These are phyloP conservation scores for Sclerurus mexicanus DNA, from an alignment of 2,113 vertebrate genomes.

Conservation along the genomic window DNA sequence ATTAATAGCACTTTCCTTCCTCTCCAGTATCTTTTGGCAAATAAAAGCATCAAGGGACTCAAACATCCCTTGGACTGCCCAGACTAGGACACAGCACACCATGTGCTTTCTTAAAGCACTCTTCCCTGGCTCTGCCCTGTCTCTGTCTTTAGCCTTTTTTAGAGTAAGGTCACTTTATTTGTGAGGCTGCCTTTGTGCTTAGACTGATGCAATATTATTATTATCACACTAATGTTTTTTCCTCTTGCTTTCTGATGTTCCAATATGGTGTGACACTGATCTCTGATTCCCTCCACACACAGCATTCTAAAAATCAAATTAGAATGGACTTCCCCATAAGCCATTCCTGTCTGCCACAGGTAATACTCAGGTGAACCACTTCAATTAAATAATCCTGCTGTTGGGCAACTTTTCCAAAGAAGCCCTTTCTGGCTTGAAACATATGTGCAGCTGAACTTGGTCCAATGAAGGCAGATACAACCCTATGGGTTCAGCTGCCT, in stretches of 20 bases:
- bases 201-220: background rate
- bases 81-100: background rate
- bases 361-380: background rate
- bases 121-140: background rate
- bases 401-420: background rate
- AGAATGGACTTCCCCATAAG: background rate
- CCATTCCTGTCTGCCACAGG: background rate
- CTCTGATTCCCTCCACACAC: background rate
- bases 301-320: background rate
- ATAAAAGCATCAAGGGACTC: background rate
- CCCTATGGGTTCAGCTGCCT: background rate
- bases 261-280: accelerated
- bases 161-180: background rate
- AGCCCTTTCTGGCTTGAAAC: background rate
- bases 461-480: background rate
- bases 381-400: background rate
- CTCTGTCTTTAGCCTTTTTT: background rate
- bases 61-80: background rate
- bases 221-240: background rate
- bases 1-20: background rate
- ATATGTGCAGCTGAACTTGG: background rate
- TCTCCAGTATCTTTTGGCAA: background rate
- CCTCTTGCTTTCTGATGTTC: background rate
- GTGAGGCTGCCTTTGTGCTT: background rate
- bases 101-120: background rate